Conservation (phyloP, 1,140 invertebrate species). For the Metaphire vulgaris region DNA sequence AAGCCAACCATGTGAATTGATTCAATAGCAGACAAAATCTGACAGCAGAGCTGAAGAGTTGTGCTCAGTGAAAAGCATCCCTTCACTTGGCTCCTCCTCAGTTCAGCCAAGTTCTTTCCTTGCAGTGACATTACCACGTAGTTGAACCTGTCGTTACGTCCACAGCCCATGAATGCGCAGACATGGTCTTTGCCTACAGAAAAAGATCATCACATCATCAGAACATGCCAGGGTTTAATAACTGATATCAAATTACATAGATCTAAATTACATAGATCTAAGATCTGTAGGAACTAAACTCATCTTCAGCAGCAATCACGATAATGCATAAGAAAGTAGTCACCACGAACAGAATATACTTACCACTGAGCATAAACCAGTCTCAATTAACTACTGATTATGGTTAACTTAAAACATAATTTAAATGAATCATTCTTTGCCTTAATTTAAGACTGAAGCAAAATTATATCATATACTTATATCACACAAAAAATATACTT, state of each 20-base stretch:
- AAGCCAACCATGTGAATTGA: slow-evolving; percentile 98
- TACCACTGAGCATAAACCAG: too few species aligned
- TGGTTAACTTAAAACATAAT: too few species aligned
- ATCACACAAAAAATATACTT: too few species aligned
- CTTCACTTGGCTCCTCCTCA: slow-evolving; percentile 83
- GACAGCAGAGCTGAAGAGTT: slow-evolving; percentile 84
- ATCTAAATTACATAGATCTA: not conserved
- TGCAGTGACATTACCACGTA: slow-evolving; percentile 99
- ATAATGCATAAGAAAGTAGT: not conserved
- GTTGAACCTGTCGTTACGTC: slow-evolving; percentile 96
- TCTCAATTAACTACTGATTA: too few species aligned
- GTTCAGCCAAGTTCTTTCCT: slow-evolving; percentile 94
- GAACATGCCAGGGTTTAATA: not conserved
- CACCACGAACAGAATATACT: not conserved
- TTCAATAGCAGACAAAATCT: slow-evolving; percentile 94
- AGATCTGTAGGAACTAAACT: not conserved
- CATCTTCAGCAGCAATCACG: not conserved
- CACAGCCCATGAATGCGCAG: slow-evolving; percentile 95
- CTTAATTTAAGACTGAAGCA: too few species aligned
- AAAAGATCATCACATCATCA: too few species aligned
- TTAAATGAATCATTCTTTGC: too few species aligned
- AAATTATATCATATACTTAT: too few species aligned
- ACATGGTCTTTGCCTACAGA: slow-evolving; percentile 84
- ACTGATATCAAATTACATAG: not conserved
- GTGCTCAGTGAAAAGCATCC: slow-evolving; percentile 95